phyloP scores from a whole-genome alignment of 2,797 vertebrate species.

The Ceyx erithaca region DNA sequence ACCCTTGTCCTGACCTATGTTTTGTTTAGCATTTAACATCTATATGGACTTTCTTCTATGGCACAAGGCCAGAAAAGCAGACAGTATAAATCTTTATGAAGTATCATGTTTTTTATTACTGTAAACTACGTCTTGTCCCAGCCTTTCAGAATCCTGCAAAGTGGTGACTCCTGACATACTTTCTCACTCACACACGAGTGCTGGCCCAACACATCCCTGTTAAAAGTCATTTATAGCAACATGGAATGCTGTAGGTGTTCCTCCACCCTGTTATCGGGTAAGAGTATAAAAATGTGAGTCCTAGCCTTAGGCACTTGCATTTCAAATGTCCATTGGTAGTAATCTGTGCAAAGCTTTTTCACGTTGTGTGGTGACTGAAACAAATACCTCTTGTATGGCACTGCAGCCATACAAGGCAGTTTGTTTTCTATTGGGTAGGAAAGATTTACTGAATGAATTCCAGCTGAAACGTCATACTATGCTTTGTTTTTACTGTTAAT shows the following conservation, averaged over 20 bases:
- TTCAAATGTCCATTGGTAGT: not conserved
- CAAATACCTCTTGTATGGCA: constrained; percentile 26
- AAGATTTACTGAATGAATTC: constrained; percentile 12
- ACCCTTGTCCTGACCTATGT: not conserved
- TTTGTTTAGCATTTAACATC: not conserved
- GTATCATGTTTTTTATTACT: not conserved
- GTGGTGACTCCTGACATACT: not conserved
- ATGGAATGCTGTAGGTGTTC: constrained; percentile 46
- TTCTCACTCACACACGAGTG: not conserved
- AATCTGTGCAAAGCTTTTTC: not conserved
- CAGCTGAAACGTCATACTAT: not conserved
- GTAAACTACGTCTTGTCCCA: not conserved
- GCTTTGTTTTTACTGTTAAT: constrained; percentile 36
- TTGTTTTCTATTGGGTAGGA: constrained; percentile 1
- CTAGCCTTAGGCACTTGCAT: constrained; percentile 38
- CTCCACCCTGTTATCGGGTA: not conserved
- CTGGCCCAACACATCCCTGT: not conserved
- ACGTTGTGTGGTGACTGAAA: not conserved
- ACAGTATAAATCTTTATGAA: not conserved
- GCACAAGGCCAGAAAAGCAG: not conserved
- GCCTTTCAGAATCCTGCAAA: not conserved
- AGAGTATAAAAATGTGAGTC: not conserved
- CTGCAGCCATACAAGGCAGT: constrained; percentile 8
- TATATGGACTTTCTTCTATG: not conserved
- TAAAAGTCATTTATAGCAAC: not conserved